A percentile compares a stretch with the other conserved stretches of the same genome.
Conservation (phyloP, 2,797 vertebrate species). For the Hyperoplus lanceolatus region DNA sequence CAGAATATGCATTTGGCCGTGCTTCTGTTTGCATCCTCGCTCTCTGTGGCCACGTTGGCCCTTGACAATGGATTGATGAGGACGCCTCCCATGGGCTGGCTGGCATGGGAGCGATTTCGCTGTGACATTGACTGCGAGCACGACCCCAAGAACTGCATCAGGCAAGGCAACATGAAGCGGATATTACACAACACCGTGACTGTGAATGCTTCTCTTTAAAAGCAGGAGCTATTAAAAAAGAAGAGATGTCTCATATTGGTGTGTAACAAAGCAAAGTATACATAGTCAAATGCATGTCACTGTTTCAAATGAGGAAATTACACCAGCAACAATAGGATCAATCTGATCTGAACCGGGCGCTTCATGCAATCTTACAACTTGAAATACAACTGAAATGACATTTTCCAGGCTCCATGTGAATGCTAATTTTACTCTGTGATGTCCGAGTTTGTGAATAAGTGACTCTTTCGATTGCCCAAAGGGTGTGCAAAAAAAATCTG, state of each 20-base stretch:
- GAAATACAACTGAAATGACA: not conserved
- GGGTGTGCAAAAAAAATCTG: not conserved
- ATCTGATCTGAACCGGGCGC: not conserved
- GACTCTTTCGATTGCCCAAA: not conserved
- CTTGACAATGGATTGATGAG: constrained; percentile 93
- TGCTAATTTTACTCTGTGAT: not conserved
- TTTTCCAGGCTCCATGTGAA: not conserved
- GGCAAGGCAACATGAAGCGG: constrained; percentile 70
- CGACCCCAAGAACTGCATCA: constrained; percentile 94
- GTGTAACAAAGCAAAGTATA: not conserved
- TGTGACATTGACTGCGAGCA: constrained; percentile 89
- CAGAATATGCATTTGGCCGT: constrained; percentile 65
- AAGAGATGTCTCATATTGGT: not conserved
- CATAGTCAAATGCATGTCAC: not conserved
- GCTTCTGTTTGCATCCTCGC: constrained; percentile 54
- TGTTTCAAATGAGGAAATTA: not conserved
- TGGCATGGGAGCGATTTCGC: constrained; percentile 95
- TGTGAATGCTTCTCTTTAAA: not conserved
- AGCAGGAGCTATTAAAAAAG: not conserved
- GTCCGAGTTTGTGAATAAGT: not conserved
- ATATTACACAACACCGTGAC: not conserved
- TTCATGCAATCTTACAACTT: not conserved
- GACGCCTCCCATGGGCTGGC: constrained; percentile 96
- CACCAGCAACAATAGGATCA: not conserved
- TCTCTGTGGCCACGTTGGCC: constrained; percentile 65